Percentiles rank a stretch among this genome's conserved stretches.
These are phyloP conservation scores for Fopius arisanus DNA, from an alignment of 1,140 invertebrate genomes.

Conservation along the genomic window DNA sequence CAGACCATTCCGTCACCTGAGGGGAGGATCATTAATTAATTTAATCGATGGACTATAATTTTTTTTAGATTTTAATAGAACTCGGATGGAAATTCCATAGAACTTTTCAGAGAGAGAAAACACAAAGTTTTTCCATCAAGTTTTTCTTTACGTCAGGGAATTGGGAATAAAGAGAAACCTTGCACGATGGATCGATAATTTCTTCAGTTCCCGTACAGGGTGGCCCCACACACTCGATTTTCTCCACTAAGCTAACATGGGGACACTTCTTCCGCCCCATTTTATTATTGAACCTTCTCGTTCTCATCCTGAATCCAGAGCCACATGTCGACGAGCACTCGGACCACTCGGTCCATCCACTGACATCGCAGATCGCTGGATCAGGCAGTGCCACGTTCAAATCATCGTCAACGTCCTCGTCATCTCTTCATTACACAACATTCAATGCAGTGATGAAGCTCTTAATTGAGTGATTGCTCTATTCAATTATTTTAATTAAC, in stretches of 20 bases:
- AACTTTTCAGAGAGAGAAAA: too few relatives aligned
- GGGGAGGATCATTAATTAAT: too few relatives aligned
- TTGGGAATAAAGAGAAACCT: too few relatives aligned
- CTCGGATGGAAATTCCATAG: too few relatives aligned
- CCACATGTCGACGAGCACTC: slow-evolving; percentile 86
- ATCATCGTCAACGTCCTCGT: slow-evolving; percentile 38
- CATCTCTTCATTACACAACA: slow-evolving; percentile 29
- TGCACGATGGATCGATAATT: slow-evolving; percentile 68
- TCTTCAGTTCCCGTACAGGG: slow-evolving; percentile 69
- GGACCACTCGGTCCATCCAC: slow-evolving; percentile 81
- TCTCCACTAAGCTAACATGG: slow-evolving; percentile 75
- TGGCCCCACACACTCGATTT: slow-evolving; percentile 77
- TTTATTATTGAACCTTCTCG: slow-evolving; percentile 75
- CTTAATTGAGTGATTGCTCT: too few relatives aligned
- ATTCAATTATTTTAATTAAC: slow-evolving; percentile 41
- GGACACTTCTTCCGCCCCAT: slow-evolving; percentile 81
- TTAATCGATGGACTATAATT: too few relatives aligned
- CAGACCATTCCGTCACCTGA: slow-evolving; percentile 74
- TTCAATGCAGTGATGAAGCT: neutral
- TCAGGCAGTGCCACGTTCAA: slow-evolving; percentile 48
- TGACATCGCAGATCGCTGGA: slow-evolving; percentile 70
- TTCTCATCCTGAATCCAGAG: slow-evolving; percentile 77
- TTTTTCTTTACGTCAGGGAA: too few relatives aligned
- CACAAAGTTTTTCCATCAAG: too few relatives aligned
- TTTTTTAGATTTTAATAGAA: too few relatives aligned